A percentile compares a stretch with the other conserved stretches of the same genome.
These are phyloP conservation scores for Sterrhoptilus dennistouni DNA, from an alignment of 2,113 vertebrate genomes.

Conservation along the genomic window DNA sequence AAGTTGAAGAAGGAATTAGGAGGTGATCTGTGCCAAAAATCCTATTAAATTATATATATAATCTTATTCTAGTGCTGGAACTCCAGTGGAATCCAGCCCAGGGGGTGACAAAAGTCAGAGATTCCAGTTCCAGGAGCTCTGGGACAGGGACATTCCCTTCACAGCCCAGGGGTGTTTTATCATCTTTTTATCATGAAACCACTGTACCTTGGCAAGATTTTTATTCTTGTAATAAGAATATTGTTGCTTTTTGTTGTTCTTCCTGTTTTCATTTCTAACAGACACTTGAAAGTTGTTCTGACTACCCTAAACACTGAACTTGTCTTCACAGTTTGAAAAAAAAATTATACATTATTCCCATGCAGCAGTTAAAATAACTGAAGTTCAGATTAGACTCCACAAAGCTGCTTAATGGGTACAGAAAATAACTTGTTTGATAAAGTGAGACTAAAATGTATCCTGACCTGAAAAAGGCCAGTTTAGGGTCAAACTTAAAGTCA, in stretches of 20 bases:
- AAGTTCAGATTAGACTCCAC: background rate
- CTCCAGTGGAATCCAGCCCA: rapidly evolving
- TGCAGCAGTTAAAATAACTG: background rate
- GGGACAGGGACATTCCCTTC: background rate
- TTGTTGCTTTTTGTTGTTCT: background rate
- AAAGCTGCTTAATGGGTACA: background rate
- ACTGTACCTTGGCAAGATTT: rapidly evolving
- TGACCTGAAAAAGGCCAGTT: background rate
- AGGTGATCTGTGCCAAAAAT: background rate
- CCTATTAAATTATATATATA: too few species aligned
- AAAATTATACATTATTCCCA: background rate
- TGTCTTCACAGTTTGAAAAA: background rate
- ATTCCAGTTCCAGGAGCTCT: background rate
- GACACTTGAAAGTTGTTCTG: background rate
- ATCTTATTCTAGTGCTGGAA: too few species aligned
- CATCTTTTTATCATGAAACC: background rate
- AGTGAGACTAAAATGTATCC: background rate
- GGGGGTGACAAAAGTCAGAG: rapidly evolving
- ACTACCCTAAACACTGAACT: background rate
- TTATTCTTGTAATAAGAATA: background rate
- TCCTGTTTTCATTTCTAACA: background rate
- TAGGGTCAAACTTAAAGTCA: background rate
- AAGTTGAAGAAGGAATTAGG: background rate
- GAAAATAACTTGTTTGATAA: background rate
- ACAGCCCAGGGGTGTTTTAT: background rate